Base-by-base conservation (phyloP, 2,113 vertebrate genomes). In the Xenopus borealis region DNA sequence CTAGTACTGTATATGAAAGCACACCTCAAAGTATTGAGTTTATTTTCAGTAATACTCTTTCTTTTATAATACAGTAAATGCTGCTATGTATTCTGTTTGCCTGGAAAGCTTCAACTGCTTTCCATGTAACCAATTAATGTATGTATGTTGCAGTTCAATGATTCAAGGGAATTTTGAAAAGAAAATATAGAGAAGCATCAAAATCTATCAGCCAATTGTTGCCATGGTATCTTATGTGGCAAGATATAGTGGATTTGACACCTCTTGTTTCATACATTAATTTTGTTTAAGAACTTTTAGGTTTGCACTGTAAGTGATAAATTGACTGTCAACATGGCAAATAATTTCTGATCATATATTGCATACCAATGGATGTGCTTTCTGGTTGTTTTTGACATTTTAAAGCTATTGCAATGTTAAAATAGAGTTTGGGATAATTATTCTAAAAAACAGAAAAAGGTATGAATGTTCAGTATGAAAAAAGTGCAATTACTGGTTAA, bases 241-340 rank as follows among this genome's bases (percentile, higher is more conserved):
- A 66, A 57, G 17, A 63, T 19, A 40, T 19, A 55, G 46, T 17
- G 30, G 3, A 44, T 65, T 65, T 72, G 50, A 72, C 59, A 72
- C 50, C 45, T 64, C 23, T 40, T 55, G 62, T 44, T 72, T 46
- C 45, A 52, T 62, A 72, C 46, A 40, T 63, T 45, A 55, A 64
- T 44, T 65, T 13, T 20, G 12, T 72, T 72, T 53, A 47, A 65
- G 27, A 65, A 72, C 50, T 72, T 53, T 53, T 33, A 45, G 40
- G 33, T 16, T 27, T 62, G 45, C 40, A 44, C 10, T 1, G 59
- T 46, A 61, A 59, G 69, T 62, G 45, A 71, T 71, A 71, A 46
- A 59, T 58, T 61, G 58, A 19, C 69, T 71, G 53, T 71, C 69
- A 71, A 10, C 45, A 50, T 13, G 69, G 20, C 58, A 59, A 70